Base-by-base conservation (phyloP, 2,888 invertebrate species). In the Venustoraphidia nigricollis region DNA sequence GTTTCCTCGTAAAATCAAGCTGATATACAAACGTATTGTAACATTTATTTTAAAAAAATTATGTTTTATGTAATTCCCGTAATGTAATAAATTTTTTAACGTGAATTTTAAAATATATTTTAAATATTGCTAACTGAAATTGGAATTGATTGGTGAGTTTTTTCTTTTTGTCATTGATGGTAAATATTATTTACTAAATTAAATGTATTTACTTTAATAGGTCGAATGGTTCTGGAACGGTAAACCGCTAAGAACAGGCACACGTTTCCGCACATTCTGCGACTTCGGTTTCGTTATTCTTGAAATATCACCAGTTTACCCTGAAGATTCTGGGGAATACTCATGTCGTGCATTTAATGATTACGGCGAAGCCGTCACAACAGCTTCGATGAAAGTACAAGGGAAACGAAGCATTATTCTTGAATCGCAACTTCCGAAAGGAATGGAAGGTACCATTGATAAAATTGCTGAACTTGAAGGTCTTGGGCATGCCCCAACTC, bases 251-350 rank as follows among this genome's bases (percentile, higher is more conserved):
- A 83, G 81, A 66, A 83, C 88, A 42, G 93, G 94, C 50, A 90
- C 93, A 9, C 77, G 94, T 56, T 93, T 94, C 74, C 86, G 95
- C 55, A 94, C 95, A 35, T 92, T 94, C 80, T 90, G 93, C 62
- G 96, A 97, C 70, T 96, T 97, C 67, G 96, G 97, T 50, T 95
- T 94, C 63, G 95, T 94, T 34, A 93, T 96, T 56, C 74, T 97
- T 54, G 96, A 97, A 75, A 95, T 97, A 58, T 89, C 93, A 9
- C 96, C 96, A 0, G 93, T 95, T 10, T 94, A 94, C 64, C 92
- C 93, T 1, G 93, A 94, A 72, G 96, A 97, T 65, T 88, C 92
- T 34, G 95, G 94, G 13, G 89, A 89, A 69, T 90, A 88, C 61
- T 81, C 86, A 44, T 92, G 92, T 68, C 77, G 91, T 60, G 92